These are phyloP conservation scores for Procambarus virginalis DNA, from an alignment of 1,140 invertebrate species.

Conservation along the genomic window DNA sequence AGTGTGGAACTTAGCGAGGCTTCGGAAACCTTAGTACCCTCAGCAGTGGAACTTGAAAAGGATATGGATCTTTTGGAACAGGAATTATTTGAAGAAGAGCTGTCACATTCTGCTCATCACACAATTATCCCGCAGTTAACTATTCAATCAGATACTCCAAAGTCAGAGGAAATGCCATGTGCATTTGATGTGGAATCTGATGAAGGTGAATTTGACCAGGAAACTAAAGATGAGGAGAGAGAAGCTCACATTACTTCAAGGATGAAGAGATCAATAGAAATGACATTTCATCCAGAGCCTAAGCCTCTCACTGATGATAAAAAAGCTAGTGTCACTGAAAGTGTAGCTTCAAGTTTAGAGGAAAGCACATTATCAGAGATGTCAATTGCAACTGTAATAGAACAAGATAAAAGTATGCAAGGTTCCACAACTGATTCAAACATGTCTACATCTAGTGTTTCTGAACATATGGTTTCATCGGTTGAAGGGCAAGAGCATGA, in stretches of 20 bases:
- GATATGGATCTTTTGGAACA: constrained; percentile 76
- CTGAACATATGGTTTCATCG: constrained; percentile 71
- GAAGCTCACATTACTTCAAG: constrained; percentile 67
- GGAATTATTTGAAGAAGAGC: constrained; percentile 73
- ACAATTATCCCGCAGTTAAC: constrained; percentile 69
- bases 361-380: constrained; percentile 75
- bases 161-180: constrained; percentile 71
- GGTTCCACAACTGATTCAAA: constrained; percentile 44
- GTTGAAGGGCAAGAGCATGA: constrained; percentile 54
- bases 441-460: constrained; percentile 70
- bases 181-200: constrained; percentile 71
- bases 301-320: constrained; percentile 73
- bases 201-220: constrained; percentile 75
- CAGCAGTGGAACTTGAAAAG: constrained; percentile 77
- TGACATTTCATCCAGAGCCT: constrained; percentile 87
- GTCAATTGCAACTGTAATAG: constrained; percentile 77
- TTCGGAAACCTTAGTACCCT: constrained; percentile 91
- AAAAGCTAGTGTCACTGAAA: constrained; percentile 58
- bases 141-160: constrained; percentile 68
- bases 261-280: constrained; percentile 92
- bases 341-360: constrained; percentile 66
- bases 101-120: constrained; percentile 53
- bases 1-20: constrained; percentile 90
- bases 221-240: constrained; percentile 66
- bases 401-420: constrained; percentile 71